These are phyloP conservation scores for Tipula lateralis DNA, from an alignment of 2,888 invertebrate genomes.

Conservation along the genomic window DNA sequence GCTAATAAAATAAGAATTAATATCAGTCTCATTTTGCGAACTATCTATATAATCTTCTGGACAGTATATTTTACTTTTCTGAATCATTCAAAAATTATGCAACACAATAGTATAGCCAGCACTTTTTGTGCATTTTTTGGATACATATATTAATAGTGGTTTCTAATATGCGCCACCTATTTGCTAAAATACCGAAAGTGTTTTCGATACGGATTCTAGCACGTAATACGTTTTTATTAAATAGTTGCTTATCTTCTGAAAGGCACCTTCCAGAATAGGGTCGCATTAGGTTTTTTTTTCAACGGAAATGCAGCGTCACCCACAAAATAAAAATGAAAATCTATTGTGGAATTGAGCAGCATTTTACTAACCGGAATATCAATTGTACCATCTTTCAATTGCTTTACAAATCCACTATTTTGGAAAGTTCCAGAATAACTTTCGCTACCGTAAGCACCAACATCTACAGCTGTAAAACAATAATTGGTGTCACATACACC, in stretches of 20 bases:
- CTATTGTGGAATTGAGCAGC: background rate
- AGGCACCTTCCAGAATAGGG: conserved; percentile 32
- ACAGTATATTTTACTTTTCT: background rate
- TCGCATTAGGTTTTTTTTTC: conserved; percentile 30
- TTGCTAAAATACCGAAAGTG: conserved; percentile 30
- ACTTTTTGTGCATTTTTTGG: conserved; percentile 30
- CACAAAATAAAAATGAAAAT: conserved; percentile 32
- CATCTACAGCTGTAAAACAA: too few species aligned
- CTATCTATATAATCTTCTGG: conserved; percentile 1
- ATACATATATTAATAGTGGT: background rate
- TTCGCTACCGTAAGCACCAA: background rate
- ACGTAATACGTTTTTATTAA: conserved; percentile 32
- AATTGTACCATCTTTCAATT: background rate
- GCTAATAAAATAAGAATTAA: too few species aligned
- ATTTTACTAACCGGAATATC: background rate
- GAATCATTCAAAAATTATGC: conserved; percentile 33
- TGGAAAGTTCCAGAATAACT: background rate
- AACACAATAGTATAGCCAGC: conserved; percentile 30
- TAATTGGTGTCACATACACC: background rate
- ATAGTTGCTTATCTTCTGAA: conserved; percentile 12
- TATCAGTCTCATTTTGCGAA: background rate
- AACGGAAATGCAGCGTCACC: conserved; percentile 33
- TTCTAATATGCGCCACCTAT: background rate
- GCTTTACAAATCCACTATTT: background rate
- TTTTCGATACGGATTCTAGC: conserved; percentile 31